Conservation (phyloP, 1,140 invertebrate species). For the Drosophila ficusphila region DNA sequence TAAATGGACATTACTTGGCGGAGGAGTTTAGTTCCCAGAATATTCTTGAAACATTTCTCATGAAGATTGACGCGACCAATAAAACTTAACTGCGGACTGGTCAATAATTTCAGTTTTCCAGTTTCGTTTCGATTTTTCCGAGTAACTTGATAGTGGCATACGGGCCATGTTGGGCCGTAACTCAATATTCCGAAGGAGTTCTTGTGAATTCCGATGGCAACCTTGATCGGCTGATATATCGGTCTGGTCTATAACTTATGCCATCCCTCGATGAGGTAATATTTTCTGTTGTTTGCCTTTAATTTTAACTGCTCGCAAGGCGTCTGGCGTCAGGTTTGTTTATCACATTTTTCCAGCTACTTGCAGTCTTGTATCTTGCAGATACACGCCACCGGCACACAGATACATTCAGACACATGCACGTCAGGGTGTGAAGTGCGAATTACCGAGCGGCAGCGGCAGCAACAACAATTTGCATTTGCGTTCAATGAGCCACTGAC, state of each 20-base stretch:
- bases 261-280: slow-evolving; percentile 65
- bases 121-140: not conserved
- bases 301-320: slow-evolving; percentile 63
- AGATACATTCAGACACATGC: slow-evolving; percentile 7
- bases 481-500: slow-evolving; percentile 83
- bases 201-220: slow-evolving; percentile 23
- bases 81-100: slow-evolving; percentile 50
- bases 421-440: slow-evolving; percentile 67
- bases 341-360: slow-evolving; percentile 78
- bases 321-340: slow-evolving; percentile 73
- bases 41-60: slow-evolving; percentile 41
- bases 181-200: slow-evolving; percentile 42
- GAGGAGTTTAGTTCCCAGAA: slow-evolving; percentile 33
- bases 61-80: slow-evolving; percentile 67
- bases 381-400: slow-evolving; percentile 38
- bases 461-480: slow-evolving; percentile 81
- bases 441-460: slow-evolving; percentile 64
- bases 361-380: slow-evolving; percentile 73
- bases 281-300: slow-evolving; percentile 59
- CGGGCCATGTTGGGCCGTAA: slow-evolving; percentile 32
- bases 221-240: slow-evolving; percentile 40
- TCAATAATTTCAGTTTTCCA: slow-evolving; percentile 43
- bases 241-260: slow-evolving; percentile 47
- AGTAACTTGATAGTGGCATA: slow-evolving; percentile 62
- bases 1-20: slow-evolving; percentile 41